phyloP scores from a whole-genome alignment of 1,140 invertebrate genomes.

The Steinernema khuongi region DNA sequence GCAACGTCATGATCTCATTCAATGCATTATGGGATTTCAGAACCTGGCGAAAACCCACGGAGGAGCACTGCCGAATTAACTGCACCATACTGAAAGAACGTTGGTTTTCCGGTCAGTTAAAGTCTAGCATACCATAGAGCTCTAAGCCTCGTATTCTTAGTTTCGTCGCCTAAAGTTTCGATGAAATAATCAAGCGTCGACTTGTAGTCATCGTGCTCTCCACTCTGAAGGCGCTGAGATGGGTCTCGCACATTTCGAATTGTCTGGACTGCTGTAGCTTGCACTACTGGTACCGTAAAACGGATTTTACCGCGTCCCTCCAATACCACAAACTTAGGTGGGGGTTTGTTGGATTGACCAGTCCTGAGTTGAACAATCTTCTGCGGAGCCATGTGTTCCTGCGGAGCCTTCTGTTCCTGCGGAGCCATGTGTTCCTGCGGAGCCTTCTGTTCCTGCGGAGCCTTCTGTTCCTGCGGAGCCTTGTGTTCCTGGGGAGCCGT shows the following conservation, averaged over 20 bases:
- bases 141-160: constrained; percentile 34
- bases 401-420: too few relatives aligned
- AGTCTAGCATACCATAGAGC: constrained; percentile 36
- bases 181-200: constrained; percentile 44
- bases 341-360: too few relatives aligned
- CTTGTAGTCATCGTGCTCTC: constrained; percentile 47
- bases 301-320: background rate
- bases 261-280: background rate
- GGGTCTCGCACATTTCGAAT: constrained; percentile 43
- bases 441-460: too few relatives aligned
- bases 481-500: too few relatives aligned
- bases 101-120: constrained; percentile 21
- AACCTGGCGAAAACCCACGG: constrained; percentile 40
- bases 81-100: constrained; percentile 38
- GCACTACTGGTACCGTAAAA: background rate
- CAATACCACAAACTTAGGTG: too few relatives aligned
- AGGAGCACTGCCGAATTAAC: constrained; percentile 42
- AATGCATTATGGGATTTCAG: constrained; percentile 30
- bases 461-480: too few relatives aligned
- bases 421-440: too few relatives aligned
- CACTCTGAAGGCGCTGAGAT: constrained; percentile 35
- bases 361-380: too few relatives aligned
- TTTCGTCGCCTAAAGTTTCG: constrained; percentile 27
- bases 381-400: too few relatives aligned
- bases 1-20: constrained; percentile 29